phyloP scores from a whole-genome alignment of 2,888 invertebrate genomes.

The Acleris literana region DNA sequence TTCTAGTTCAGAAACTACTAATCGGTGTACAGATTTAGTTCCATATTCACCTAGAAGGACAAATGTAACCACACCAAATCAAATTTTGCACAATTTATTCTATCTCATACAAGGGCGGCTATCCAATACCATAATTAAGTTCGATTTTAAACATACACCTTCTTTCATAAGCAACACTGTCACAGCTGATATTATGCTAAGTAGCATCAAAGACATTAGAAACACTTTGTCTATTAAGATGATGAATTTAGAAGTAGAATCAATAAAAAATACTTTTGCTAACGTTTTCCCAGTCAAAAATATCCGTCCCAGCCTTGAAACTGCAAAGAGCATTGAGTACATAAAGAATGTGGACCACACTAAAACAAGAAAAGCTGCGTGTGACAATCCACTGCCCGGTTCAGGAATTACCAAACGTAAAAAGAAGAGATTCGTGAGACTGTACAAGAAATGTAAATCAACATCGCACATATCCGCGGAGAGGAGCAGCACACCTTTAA shows the following conservation, averaged over 20 bases:
- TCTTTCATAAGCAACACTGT: constrained; percentile 15
- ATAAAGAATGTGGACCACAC: constrained; percentile 16
- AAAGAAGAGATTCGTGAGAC: constrained; percentile 52
- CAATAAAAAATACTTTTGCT: constrained; percentile 25
- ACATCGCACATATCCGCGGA: constrained; percentile 53
- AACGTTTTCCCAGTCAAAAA: not conserved
- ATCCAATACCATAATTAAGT: not conserved
- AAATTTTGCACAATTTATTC: not conserved
- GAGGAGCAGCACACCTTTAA: constrained; percentile 50
- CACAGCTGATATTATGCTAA: constrained; percentile 24
- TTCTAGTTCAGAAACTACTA: not conserved
- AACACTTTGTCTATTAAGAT: constrained; percentile 11
- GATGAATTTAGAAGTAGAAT: constrained; percentile 24
- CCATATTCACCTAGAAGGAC: not conserved
- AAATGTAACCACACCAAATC: not conserved
- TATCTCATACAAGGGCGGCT: not conserved
- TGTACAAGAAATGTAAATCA: constrained; percentile 67
- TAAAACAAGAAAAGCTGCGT: not conserved
- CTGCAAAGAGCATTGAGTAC: constrained; percentile 26
- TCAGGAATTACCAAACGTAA: constrained; percentile 30
- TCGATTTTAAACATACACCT: constrained; percentile 1
- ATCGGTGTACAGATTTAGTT: constrained; percentile 17
- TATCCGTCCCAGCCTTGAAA: not conserved
- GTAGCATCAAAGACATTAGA: constrained; percentile 10
- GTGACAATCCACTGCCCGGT: constrained; percentile 25